phyloP scores from a whole-genome alignment of 2,888 invertebrate genomes.

The Podabrus alpinus region DNA sequence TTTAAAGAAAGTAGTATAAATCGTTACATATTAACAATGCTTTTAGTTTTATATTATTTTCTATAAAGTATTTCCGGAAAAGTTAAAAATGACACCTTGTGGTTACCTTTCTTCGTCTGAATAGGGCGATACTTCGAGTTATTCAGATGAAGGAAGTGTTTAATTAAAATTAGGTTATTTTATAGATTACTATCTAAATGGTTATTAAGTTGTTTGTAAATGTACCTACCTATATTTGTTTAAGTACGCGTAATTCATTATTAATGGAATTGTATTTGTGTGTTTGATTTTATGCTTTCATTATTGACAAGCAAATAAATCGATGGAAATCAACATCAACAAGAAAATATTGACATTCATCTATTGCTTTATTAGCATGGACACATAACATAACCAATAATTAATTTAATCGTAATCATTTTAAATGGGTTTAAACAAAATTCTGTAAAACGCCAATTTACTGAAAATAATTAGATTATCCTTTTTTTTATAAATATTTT shows the following conservation, averaged over 20 bases:
- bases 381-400: neutral
- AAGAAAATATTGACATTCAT: neutral
- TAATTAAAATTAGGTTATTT: constrained; percentile 10
- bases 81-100: constrained; percentile 7
- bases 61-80: constrained; percentile 12
- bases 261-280: neutral
- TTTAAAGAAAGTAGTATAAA: neutral
- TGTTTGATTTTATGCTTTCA: constrained; percentile 2
- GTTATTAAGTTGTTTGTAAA: neutral
- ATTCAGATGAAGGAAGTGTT: constrained; percentile 8
- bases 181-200: neutral
- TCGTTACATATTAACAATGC: neutral
- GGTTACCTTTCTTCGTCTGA: constrained; percentile 13
- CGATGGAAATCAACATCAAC: neutral
- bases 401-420: neutral
- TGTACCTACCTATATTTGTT: neutral
- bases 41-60: constrained; percentile 5
- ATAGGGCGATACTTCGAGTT: constrained; percentile 8
- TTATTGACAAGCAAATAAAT: neutral
- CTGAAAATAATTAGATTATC: too few species aligned
- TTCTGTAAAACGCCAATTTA: too few species aligned
- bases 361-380: neutral
- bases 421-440: too few species aligned
- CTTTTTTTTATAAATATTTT: neutral
- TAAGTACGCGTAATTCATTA: neutral